Evolutionary conservation across 2,888 invertebrate genomes (phyloP).

Genomic region (Danaus chrysippus): DNA sequence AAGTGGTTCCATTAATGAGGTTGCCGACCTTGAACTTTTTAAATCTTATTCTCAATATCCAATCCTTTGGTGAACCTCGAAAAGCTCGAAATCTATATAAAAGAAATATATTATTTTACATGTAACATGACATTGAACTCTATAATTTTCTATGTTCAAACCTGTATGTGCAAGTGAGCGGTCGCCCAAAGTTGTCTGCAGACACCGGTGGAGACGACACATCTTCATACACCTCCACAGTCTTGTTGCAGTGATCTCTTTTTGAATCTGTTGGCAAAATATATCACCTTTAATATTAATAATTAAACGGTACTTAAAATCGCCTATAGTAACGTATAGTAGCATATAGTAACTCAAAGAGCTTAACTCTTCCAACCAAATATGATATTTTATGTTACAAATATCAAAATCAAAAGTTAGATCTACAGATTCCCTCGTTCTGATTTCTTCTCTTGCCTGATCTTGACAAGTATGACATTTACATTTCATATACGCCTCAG

Average conservation of each 20-base stretch:
- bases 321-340: neutral
- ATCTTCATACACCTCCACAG: conserved; percentile 95
- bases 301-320: neutral
- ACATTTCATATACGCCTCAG: too few species aligned
- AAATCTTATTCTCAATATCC: conserved; percentile 93
- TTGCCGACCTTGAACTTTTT: conserved; percentile 96
- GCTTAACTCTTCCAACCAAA: too few species aligned
- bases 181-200: conserved; percentile 88
- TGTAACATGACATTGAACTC: neutral
- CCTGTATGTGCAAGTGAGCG: conserved; percentile 92
- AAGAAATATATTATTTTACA: conserved; percentile 6
- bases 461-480: too few species aligned
- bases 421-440: too few species aligned
- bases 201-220: conserved; percentile 93
- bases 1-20: conserved; percentile 91
- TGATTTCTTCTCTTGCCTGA: too few species aligned
- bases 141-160: conserved; percentile 31
- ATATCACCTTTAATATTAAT: neutral
- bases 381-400: too few species aligned
- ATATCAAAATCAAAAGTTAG: too few species aligned
- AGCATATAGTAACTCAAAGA: too few species aligned
- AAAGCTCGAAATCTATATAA: conserved; percentile 87
- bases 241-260: conserved; percentile 95
- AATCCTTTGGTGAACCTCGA: conserved; percentile 92
- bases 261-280: conserved; percentile 76